Evolutionary conservation across 2,113 vertebrate genomes (phyloP), one percentile per base, ranked within the genome.

Genomic region (Bucco capensis): DNA sequence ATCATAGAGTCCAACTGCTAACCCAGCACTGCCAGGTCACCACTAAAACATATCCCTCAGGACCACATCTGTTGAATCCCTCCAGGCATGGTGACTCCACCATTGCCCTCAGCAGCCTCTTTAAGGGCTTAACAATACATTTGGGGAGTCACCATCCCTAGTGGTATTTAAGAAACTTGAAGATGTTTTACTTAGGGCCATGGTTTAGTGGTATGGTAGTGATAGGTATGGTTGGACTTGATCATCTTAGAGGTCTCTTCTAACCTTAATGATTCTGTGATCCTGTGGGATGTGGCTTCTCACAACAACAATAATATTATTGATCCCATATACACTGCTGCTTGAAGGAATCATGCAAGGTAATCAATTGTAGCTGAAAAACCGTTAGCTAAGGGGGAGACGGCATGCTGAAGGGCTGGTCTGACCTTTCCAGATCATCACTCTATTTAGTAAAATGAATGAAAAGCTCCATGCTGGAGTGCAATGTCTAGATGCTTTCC

Each of bases 371-470:
- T n/a, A 71, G 60, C 64, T 92, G 74, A 86, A 91, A 90, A 83
- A 70, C 61, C 80, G 58, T 92, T 76, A 58, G 51, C 57, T 90
- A n/a, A n/a, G 78, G 23, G 44, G 37, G 46, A 60, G 82, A 88
- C n/a, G 61, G 35, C 65, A 69, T 70, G 33, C 90, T 89, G 89
- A 77, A 88, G 86, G 60, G 19, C 60, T 75, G 40, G 7, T 44
- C 4, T 89, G 88, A 86, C 72, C 83, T 96, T 95, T 95, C 79
- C 56, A 82, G 60, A 62, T 87, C 67, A 77, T 65, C 15, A 17
- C 22, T 95, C 42, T 35, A 12, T 86, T 95, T 77, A 89, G 74
- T 86, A 7, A 54, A 95, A 86, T 95, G 95, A 94, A 86, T 83
- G 46, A 88, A 76, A 91, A 86, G 21, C 19, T 83, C 37, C 58